phyloP scores from a whole-genome alignment of 2,797 vertebrate genomes.

The Valencia hispanica region DNA sequence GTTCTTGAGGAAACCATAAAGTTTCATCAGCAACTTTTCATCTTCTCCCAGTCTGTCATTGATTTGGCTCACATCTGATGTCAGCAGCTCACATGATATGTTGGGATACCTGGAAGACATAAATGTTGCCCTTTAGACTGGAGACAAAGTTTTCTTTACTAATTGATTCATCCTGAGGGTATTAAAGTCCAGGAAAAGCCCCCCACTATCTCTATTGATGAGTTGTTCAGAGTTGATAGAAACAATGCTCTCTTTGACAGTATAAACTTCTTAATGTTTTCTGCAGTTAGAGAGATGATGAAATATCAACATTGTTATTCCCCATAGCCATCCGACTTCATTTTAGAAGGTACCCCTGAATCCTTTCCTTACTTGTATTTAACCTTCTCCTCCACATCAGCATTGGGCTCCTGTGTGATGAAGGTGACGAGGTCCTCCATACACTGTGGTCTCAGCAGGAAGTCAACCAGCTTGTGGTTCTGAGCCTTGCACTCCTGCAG shows the following conservation, averaged over 20 bases:
- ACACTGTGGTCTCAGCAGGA: conserved; percentile 94
- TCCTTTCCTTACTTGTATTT: conserved; percentile 92
- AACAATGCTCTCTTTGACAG: neutral
- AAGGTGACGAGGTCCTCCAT: conserved; percentile 95
- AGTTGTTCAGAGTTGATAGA: neutral
- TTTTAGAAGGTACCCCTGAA: neutral
- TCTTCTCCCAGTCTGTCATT: conserved; percentile 97
- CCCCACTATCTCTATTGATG: neutral
- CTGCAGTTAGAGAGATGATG: neutral
- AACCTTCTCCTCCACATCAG: conserved; percentile 96
- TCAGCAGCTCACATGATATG: conserved; percentile 98
- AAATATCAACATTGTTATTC: neutral
- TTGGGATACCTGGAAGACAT: conserved; percentile 89
- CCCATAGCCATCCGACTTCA: neutral
- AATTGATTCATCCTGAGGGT: neutral
- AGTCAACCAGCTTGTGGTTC: conserved; percentile 98
- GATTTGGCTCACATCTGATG: conserved; percentile 95
- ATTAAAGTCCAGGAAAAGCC: neutral
- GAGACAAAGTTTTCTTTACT: neutral
- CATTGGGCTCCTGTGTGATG: conserved; percentile 94
- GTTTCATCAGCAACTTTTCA: conserved; percentile 91
- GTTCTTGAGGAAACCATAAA: conserved; percentile 95
- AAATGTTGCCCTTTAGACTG: neutral
- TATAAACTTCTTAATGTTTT: neutral
- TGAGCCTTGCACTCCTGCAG: conserved; percentile 98